These are phyloP conservation scores for Lasioglossum figueresi DNA, from an alignment of 2,888 invertebrate species.

Conservation along the genomic window DNA sequence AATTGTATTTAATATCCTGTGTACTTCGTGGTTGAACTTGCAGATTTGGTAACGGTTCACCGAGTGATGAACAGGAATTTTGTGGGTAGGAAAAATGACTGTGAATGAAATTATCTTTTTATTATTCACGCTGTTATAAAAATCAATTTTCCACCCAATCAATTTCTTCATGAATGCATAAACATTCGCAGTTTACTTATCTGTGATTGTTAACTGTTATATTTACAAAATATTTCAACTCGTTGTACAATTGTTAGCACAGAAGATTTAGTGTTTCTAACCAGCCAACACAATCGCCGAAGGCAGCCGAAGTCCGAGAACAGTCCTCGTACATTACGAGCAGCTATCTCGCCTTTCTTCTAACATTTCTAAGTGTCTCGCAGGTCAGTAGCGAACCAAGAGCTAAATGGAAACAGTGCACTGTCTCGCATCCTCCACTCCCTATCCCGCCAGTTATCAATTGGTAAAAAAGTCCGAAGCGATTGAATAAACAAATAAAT, in stretches of 20 bases:
- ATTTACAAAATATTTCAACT: not conserved
- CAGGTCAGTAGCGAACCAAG: not conserved
- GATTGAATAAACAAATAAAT: slow-evolving; percentile 16
- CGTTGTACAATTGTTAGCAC: not conserved
- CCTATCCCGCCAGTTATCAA: not conserved
- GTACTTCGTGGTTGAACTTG: not conserved
- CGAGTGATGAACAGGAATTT: too few relatives aligned
- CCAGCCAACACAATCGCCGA: not conserved
- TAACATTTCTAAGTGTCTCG: not conserved
- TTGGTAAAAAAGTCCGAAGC: not conserved
- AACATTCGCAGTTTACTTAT: too few relatives aligned
- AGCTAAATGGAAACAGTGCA: not conserved
- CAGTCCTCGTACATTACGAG: not conserved
- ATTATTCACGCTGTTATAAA: not conserved
- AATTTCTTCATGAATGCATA: too few relatives aligned
- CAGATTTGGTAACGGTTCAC: not conserved
- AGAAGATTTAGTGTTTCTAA: not conserved
- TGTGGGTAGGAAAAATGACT: too few relatives aligned
- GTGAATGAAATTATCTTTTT: not conserved
- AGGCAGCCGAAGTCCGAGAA: not conserved
- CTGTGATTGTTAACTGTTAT: not conserved
- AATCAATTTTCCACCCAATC: too few relatives aligned
- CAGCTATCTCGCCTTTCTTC: not conserved
- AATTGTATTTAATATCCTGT: not conserved
- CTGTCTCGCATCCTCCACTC: not conserved